Evolutionary conservation across 2,797 vertebrate genomes (phyloP), one percentile per base, ranked within the genome.

Genomic region (Poecilia gillii): DNA sequence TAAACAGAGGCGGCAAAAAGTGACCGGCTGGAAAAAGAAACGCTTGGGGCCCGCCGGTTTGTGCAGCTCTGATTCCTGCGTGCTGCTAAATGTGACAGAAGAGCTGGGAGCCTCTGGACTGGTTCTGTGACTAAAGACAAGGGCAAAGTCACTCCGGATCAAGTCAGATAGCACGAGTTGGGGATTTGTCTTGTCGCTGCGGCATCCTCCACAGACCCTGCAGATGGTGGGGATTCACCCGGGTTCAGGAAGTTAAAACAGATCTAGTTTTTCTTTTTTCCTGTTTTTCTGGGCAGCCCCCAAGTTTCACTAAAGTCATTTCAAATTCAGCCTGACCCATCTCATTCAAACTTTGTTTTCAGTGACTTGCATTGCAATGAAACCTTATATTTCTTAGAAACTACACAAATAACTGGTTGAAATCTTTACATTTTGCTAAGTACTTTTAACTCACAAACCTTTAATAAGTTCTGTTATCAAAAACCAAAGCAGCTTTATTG

Each of bases 131-230:
- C 87, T 25, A 84, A 70, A 46, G 64, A 70, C 55, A 73, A 6
- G 55, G 76, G 80, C 80, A 55, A 20, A 80, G 88, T 88, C 84
- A 74, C 64, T 82, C 13, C 16, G 9, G 57, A 83, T 89, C 77
- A 85, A 79, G 64, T 87, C 85, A 76, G 75, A 62, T 7, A 25
- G 51, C 55, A 66, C 18, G 33, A 87, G 84, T 84, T 73, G 51
- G 57, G 20, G 64, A 41, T 36, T 66, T 74, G 39, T 77, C 73
- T 36, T 25, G 79, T 78, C 77, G 39, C 72, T 12, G 66, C 25
- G 31, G 55, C 41, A 36, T 64, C 73, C 36, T 47, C n/a, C 57
- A 0, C 20, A 18, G 59, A 66, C 57, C 41, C 75, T 74, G 73
- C 53, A 74, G 83, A 77, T 57, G 82, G 47, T 64, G 46, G 70